phyloP scores from a whole-genome alignment of 2,797 vertebrate genomes.

The Microhierax caerulescens region DNA sequence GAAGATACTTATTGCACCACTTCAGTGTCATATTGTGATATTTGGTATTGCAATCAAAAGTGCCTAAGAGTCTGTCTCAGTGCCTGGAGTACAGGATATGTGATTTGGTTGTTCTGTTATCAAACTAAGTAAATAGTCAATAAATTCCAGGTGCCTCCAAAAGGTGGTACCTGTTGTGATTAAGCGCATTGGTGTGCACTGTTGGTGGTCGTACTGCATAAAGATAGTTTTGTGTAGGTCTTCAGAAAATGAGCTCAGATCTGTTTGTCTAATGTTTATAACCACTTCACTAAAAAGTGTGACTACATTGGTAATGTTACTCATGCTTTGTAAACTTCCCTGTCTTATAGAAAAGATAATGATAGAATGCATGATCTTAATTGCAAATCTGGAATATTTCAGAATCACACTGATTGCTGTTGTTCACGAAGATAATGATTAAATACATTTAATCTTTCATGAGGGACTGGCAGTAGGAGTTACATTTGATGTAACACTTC shows the following conservation, averaged over 20 bases:
- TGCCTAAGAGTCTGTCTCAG: not conserved
- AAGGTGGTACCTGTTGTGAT: not conserved
- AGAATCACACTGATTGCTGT: not conserved
- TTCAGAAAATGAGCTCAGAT: not conserved
- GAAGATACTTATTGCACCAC: not conserved
- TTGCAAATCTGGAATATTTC: not conserved
- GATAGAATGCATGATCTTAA: not conserved
- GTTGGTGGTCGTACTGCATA: not conserved
- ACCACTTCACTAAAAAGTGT: not conserved
- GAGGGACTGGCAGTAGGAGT: not conserved
- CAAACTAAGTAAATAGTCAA: not conserved
- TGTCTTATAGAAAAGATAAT: not conserved
- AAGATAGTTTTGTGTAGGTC: not conserved
- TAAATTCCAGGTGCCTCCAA: not conserved
- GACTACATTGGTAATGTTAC: not conserved
- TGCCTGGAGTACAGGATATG: not conserved
- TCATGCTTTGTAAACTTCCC: not conserved
- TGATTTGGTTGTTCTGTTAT: not conserved
- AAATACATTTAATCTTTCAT: not conserved
- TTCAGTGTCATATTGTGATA: not conserved
- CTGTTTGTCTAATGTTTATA: not conserved
- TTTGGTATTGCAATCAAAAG: not conserved
- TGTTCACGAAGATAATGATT: not conserved
- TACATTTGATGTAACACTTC: not conserved
- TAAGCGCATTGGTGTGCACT: not conserved